Base-by-base conservation (phyloP, 2,113 vertebrate species). In the Tachycineta bicolor region DNA sequence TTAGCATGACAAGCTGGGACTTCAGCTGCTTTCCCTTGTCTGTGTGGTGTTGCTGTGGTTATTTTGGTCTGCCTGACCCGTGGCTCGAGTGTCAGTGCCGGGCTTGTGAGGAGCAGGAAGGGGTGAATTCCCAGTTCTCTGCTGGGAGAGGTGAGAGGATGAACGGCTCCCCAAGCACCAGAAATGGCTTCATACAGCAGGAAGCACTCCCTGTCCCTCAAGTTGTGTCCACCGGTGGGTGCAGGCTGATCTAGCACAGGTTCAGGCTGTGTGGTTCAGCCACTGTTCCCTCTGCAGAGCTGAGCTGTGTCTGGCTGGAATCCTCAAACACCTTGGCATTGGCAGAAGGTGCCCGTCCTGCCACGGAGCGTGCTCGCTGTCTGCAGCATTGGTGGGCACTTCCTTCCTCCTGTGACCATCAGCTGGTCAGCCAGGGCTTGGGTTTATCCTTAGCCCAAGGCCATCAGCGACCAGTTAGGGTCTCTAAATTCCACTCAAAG, bases 341-440 rank as follows among this genome's bases (percentile, higher is more conserved):
- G 14, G 44, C 50, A 47, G 50, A 37, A 37, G 6, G 67, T 23
- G 8, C 37, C n/a, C 24, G 15, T n/a, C 34, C 29, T 80, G 81
- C 25, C 10, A 2, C 1, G 22, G 62, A 31, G 44, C 3, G 15
- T 22, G 9, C 12, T 83, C 0, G 0, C 28, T 43, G 25, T 50
- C 50, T 43, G 5, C 47, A 41, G 53, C 23, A 11, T 12, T 39
- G 69, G 9, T 25, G 37, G 31, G 4, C 2, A 4, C 26, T 67
- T 8, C 6, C 21, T 9, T 22, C 2, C 1, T 37, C 9, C 39
- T 14, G 17, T 52, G 65, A 16, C 14, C 4, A 8, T 23, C 53
- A 70, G 70, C 46, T 49, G 55, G 2, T 47, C 3, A 0, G 5
- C 23, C 60, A 33, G 37, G 5, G 28, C 44, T 31, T 2, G 0